Conservation (phyloP, 2,888 invertebrate species). For the Agriotes lineatus region DNA sequence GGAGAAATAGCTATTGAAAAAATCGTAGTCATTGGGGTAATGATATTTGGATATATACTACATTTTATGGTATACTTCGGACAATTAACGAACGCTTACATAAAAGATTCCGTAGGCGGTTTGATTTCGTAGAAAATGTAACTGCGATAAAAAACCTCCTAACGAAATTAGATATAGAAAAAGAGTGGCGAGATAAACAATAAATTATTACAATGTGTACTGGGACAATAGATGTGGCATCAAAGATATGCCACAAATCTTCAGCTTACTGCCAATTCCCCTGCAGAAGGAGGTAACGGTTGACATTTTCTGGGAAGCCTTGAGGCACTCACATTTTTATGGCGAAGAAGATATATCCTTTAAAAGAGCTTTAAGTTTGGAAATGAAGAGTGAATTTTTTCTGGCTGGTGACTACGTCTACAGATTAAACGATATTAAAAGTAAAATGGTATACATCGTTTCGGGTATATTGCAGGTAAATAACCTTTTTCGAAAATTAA, state of each 20-base stretch:
- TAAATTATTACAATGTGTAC: conserved; percentile 67
- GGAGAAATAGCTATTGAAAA: conserved; percentile 29
- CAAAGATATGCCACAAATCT: conserved; percentile 64
- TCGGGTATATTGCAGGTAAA: conserved; percentile 67
- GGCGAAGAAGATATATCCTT: conserved; percentile 68
- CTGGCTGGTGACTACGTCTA: conserved; percentile 69
- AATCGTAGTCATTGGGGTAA: conserved; percentile 32
- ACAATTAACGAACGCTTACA: conserved; percentile 42
- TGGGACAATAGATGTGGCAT: conserved; percentile 70
- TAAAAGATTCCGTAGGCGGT: conserved; percentile 41
- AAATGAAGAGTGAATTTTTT: conserved; percentile 69
- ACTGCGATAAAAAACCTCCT: conserved; percentile 37
- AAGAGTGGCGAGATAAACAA: conserved; percentile 34
- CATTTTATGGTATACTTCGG: conserved; percentile 47
- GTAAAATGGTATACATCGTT: conserved; percentile 69
- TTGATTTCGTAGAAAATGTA: conserved; percentile 40
- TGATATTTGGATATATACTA: conserved; percentile 44
- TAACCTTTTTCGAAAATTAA: neutral
- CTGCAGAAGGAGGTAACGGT: conserved; percentile 69
- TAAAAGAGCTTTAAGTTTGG: conserved; percentile 67
- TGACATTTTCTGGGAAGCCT: conserved; percentile 69
- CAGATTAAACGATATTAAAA: conserved; percentile 67
- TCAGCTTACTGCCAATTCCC: conserved; percentile 66
- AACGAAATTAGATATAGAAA: conserved; percentile 39
- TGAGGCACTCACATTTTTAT: conserved; percentile 69